Evolutionary conservation across 2,888 invertebrate species (phyloP), one percentile per base, ranked within the genome.

Genomic region (Anoplius nigerrimus): DNA sequence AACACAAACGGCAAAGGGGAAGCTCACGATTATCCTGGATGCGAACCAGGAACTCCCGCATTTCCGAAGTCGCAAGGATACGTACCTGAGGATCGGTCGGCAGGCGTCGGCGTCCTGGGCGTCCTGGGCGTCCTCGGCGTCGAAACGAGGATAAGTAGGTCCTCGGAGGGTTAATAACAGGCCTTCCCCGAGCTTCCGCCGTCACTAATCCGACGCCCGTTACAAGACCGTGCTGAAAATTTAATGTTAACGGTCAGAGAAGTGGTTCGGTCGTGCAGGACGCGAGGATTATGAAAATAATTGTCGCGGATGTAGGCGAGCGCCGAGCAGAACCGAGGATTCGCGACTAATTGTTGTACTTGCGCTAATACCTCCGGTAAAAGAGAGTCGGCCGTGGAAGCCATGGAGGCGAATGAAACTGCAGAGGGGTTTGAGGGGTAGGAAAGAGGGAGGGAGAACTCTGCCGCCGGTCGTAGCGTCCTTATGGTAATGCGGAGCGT

Each of bases 291-390:
- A 76, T 58, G 66, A 66, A 67, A 76, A 74, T 76, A 74, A 69
- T 71, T 61, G 58, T 63, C 27, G 63, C 65, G 54, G 59, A 69
- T 58, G 52, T 58, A 56, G 24, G 45, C 43, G 63, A 65, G 62
- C 34, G 51, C 48, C 60, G 60, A 46, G 69, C 64, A 63, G 67
- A 64, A 48, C 48, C 15, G 48, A 8, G 48, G 71, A 74, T 62
- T 65, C 65, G 43, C 76, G 69, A 74, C 76, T 76, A 76, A 76
- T 76, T 76, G 76, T 76, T 67, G 71, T 57, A 67, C 67, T 64
- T 62, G 62, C 67, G 68, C 56, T 74, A 70, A 73, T 76, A 71
- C 69, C 63, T 60, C 13, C 58, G 57, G 58, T 34, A 34, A 34
- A 34, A 34, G 34, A 2, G 11, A 34, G 11, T 1, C 34, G 34